Base-by-base conservation (phyloP, 2,797 vertebrate species). In the Myoxocephalus aenaeus region DNA sequence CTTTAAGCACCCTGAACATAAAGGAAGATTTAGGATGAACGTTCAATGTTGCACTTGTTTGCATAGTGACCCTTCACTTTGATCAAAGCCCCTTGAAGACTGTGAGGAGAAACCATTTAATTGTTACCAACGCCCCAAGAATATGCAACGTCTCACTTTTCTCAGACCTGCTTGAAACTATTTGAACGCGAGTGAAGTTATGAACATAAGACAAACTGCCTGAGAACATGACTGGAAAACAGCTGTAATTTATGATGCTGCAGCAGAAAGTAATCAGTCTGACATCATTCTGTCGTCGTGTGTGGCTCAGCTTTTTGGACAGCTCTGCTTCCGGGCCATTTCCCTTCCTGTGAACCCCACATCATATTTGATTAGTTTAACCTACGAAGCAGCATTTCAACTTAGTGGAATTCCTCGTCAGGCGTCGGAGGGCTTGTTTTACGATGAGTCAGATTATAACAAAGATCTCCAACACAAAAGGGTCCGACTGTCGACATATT, bases 81-180 rank as follows among this genome's bases (percentile, higher is more conserved):
- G 8, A 54, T 70, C 57, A 40, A 57, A 66, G 48, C 42, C 27
- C 12, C 42, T 65, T 61, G 7, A 48, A 69, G 59, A 74, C 44
- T 65, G 59, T 27, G 56, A 77, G 27, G 40, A 59, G 36, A 68
- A 40, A 66, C 27, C 54, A 32, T 75, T 66, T 51, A 36, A 67
- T 63, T 69, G 59, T 67, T 65, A 51, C 22, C 42, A 6, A 27
- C 38, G 42, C 48, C 20, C 6, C 70, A 20, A 75, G 63, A 77
- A 68, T 83, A 73, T 79, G 67, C 77, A 84, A 83, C 48, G 32
- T 40, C 44, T 73, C 2, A 25, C 7, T 63, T 50, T 15, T 40
- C 34, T 67, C 7, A 40, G 42, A 59, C 40, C 70, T 48, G 27
- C 38, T 48, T 40, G 17, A 40, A n/a, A 48, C 44, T 53, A 58